Conservation (phyloP, 2,797 vertebrate species). For the Limnodromus scolopaceus region DNA sequence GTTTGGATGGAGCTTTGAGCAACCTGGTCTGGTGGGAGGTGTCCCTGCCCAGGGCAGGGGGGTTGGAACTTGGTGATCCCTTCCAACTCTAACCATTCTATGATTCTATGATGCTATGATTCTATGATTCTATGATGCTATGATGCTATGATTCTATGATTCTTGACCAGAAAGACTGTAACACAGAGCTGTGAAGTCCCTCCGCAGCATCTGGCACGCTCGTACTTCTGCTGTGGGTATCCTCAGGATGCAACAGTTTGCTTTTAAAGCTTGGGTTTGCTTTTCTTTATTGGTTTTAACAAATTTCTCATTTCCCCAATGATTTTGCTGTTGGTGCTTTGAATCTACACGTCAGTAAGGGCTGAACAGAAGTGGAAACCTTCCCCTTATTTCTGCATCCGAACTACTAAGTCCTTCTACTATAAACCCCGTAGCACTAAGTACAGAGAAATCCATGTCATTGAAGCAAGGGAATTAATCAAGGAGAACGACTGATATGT, state of each 20-base stretch:
- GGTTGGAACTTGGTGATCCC: no score
- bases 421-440: neutral
- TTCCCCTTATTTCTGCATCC: neutral
- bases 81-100: no score
- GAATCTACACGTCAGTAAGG: neutral
- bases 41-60: no score
- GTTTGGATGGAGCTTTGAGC: no score
- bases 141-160: neutral
- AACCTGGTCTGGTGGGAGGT: no score
- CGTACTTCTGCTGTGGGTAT: fast-evolving
- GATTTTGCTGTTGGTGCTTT: neutral
- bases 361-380: neutral
- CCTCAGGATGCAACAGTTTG: neutral
- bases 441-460: neutral
- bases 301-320: neutral
- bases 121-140: neutral
- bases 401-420: neutral
- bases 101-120: no score
- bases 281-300: neutral
- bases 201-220: neutral
- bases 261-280: neutral
- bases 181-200: neutral
- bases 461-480: neutral
- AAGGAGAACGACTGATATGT: fast-evolving
- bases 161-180: neutral